Conservation (phyloP, 2,797 vertebrate species). For the Cercopithecus diana region DNA sequence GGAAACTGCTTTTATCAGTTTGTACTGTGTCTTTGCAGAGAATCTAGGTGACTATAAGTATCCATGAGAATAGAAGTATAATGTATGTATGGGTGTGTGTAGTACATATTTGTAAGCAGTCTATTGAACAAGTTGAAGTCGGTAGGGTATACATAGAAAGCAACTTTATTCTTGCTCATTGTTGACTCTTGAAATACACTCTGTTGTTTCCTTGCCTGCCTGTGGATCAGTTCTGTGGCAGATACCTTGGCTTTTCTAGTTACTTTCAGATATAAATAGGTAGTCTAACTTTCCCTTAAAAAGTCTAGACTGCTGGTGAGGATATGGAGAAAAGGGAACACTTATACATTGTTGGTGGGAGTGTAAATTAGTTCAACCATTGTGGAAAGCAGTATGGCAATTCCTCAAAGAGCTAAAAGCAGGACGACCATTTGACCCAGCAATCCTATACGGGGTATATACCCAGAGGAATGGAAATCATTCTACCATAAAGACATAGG, state of each 20-base stretch:
- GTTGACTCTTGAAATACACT: not conserved
- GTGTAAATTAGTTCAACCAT: no score
- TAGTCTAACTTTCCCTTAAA: not conserved
- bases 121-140: not conserved
- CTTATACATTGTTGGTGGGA: no score
- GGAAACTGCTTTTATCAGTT: not conserved
- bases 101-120: not conserved
- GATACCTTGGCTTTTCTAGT: not conserved
- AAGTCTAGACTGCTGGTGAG: not conserved
- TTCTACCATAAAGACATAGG: no score
- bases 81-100: no score
- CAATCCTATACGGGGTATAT: no score
- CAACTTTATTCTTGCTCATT: not conserved
- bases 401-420: no score
- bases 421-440: no score
- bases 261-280: not conserved
- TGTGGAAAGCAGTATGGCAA: no score
- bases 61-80: not conserved
- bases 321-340: no score
- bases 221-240: not conserved
- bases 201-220: not conserved
- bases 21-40: not conserved
- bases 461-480: no score
- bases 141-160: not conserved
- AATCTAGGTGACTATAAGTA: not conserved